Conservation (phyloP, 2,888 invertebrate genomes). For the Tenthredo livida region DNA sequence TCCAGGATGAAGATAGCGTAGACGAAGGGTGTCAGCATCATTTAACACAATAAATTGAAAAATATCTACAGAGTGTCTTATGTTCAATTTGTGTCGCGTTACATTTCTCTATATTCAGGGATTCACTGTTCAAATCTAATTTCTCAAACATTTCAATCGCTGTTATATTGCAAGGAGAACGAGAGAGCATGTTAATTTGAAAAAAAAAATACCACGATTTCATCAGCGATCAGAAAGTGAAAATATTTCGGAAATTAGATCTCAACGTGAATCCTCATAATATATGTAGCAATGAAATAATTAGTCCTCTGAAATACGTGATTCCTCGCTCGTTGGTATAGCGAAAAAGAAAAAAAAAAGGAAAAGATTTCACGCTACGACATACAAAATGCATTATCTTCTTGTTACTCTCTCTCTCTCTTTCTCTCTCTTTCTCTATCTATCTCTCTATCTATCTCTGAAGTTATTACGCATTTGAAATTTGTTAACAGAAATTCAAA, state of each 20-base stretch:
- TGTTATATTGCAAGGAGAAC: neutral
- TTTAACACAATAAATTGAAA: slow-evolving; percentile 38
- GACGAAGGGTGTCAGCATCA: slow-evolving; percentile 45
- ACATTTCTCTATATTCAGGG: slow-evolving; percentile 17
- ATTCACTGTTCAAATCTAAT: slow-evolving; percentile 32
- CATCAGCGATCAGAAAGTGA: neutral
- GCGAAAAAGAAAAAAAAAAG: neutral
- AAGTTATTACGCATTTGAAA: slow-evolving; percentile 6
- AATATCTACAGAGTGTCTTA: slow-evolving; percentile 43
- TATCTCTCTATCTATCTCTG: neutral
- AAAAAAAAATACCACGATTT: neutral
- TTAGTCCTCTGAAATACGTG: neutral
- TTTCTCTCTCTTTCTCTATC: neutral
- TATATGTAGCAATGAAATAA: neutral
- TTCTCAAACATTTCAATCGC: neutral
- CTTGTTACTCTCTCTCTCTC: neutral
- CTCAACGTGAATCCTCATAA: neutral
- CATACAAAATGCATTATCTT: neutral
- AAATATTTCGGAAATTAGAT: slow-evolving; percentile 6
- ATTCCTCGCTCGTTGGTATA: slow-evolving; percentile 3
- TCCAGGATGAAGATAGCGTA: slow-evolving; percentile 42
- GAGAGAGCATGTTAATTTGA: neutral
- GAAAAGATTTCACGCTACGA: neutral
- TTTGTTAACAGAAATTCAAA: slow-evolving; percentile 13
- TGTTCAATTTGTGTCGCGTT: slow-evolving; percentile 34